Evolutionary conservation across 1,140 invertebrate species (phyloP).

Genomic region (Drosophila mojavensis): DNA sequence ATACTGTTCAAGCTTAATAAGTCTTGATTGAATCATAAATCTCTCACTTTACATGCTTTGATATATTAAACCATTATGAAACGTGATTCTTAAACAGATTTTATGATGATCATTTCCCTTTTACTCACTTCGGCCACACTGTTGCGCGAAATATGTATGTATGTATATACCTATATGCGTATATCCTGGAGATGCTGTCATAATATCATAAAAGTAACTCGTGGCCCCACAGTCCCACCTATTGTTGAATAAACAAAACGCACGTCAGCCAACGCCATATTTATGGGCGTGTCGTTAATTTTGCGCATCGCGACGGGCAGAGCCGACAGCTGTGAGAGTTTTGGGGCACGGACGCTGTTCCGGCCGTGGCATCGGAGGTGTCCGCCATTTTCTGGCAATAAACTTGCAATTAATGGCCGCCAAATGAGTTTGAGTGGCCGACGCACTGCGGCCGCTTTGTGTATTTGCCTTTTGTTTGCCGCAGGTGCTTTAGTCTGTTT

Average conservation of each 20-base stretch:
- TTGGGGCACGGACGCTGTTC: constrained; percentile 1
- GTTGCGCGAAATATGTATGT: neutral
- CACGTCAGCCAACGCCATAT: constrained; percentile 9
- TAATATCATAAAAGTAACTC: constrained; percentile 37
- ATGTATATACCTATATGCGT: neutral
- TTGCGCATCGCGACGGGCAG: constrained; percentile 41
- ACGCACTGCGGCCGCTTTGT: constrained; percentile 24
- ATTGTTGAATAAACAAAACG: constrained; percentile 2
- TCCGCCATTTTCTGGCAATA: constrained; percentile 64
- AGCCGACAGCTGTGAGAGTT: constrained; percentile 15
- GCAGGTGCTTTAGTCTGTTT: constrained; percentile 30
- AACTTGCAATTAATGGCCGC: constrained; percentile 64
- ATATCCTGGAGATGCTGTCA: constrained; percentile 34
- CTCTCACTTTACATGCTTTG: no score
- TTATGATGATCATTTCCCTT: constrained; percentile 25
- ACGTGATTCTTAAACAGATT: no score
- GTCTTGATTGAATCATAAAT: neutral
- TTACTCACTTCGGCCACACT: neutral
- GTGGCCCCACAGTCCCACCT: constrained; percentile 7
- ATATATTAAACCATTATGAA: no score
- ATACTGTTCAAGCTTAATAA: neutral
- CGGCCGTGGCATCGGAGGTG: constrained; percentile 3
- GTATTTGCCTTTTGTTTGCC: constrained; percentile 26
- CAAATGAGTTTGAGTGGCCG: constrained; percentile 60
- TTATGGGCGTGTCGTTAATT: constrained; percentile 62